Evolutionary conservation across 2,888 invertebrate species (phyloP).

Genomic region (Acleris sparsana): DNA sequence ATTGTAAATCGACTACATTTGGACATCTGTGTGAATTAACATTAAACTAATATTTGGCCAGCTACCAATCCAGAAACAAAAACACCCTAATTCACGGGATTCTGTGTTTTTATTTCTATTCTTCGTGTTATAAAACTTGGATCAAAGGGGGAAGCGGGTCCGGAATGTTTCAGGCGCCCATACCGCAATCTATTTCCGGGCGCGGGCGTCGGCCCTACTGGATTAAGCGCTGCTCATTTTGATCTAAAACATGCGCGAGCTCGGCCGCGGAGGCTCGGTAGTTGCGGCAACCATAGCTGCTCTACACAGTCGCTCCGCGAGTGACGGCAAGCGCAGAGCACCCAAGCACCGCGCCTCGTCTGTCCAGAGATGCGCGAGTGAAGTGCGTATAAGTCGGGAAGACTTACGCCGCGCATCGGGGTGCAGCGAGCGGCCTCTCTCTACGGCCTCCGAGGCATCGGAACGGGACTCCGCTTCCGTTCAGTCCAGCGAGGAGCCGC

Average conservation of each 20-base stretch:
- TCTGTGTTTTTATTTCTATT: slow-evolving; percentile 47
- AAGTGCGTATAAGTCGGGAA: slow-evolving; percentile 57
- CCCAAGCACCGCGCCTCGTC: slow-evolving; percentile 62
- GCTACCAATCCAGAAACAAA: not conserved
- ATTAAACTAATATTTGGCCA: slow-evolving; percentile 6
- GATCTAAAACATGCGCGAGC: slow-evolving; percentile 81
- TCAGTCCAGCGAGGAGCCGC: slow-evolving; percentile 80
- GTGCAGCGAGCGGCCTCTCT: slow-evolving; percentile 74
- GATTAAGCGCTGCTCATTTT: slow-evolving; percentile 76
- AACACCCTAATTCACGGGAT: slow-evolving; percentile 40
- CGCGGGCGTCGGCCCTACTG: slow-evolving; percentile 76
- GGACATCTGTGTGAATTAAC: slow-evolving; percentile 14
- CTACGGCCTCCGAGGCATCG: slow-evolving; percentile 77
- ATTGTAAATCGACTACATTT: slow-evolving; percentile 44
- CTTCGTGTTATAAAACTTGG: slow-evolving; percentile 56
- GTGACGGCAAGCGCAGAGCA: slow-evolving; percentile 63
- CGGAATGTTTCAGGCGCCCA: slow-evolving; percentile 73
- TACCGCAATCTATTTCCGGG: slow-evolving; percentile 79
- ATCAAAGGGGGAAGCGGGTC: slow-evolving; percentile 71
- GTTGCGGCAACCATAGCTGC: slow-evolving; percentile 84
- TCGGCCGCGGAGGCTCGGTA: slow-evolving; percentile 82
- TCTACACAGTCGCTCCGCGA: slow-evolving; percentile 71
- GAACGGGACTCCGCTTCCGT: slow-evolving; percentile 79
- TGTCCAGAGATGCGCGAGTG: slow-evolving; percentile 52
- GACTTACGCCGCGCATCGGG: slow-evolving; percentile 64